Evolutionary conservation across 2,888 invertebrate species (phyloP), one percentile per base, ranked within the genome.

Genomic region (Leptopilina drosophilae): DNA sequence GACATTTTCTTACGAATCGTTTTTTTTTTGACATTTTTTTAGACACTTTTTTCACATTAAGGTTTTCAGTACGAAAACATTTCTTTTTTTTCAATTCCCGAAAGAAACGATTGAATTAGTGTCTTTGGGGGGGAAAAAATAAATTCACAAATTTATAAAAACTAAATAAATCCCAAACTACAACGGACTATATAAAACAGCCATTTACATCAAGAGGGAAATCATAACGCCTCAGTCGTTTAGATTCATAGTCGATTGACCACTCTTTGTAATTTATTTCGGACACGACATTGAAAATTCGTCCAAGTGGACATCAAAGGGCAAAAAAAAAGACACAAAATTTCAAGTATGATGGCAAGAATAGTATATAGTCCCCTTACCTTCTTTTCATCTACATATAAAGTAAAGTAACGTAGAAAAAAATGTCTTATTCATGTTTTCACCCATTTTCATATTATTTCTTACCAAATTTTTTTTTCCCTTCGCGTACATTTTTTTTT

Each of bases 221-320:
- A 73, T 56, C 46, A 49, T 53, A 69, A 69, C 46, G 49, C 69
- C 69, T 69, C 53, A 12, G 8, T 73, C 53, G 33, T 56, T 33
- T 73, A 53, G 12, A 56, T 73, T 73, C 33, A 53, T 69, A 69
- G 33, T 5, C 33, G 26, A 69, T 69, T 69, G 53, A 69, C 69
- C 69, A 73, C 26, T 49, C 56, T 73, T 73, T 73, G 73, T 73
- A 56, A 20, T 73, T 56, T 12, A 33, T 73, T 56, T 73, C 53
- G 56, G 73, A 33, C 73, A 73, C 53, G 53, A 73, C 73, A 73
- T 73, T 73, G 73, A 53, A 56, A 73, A 73, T 56, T 73, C 73
- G 53, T 33, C 12, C 33, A 33, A 73, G 33, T 73, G n/a, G 56
- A 73, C 33, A 73, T 56, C 73, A 56, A 26, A 53, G 20, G 26